Evolutionary conservation across 2,888 invertebrate species (phyloP).

Genomic region (Drosophila nigricruria): DNA sequence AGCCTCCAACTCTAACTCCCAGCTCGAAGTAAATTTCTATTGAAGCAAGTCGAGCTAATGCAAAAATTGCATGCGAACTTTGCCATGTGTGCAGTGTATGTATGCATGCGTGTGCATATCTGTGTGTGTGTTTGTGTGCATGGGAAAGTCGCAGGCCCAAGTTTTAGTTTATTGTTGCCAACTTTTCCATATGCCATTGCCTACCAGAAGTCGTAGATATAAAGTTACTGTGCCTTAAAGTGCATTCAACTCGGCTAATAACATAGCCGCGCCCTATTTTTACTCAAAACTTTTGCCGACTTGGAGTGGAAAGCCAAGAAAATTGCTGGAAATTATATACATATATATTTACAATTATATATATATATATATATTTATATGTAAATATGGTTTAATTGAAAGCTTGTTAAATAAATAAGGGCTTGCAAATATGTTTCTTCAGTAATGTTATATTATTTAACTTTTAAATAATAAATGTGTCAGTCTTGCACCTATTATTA

Average conservation of each 20-base stretch:
- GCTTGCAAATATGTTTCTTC: neutral
- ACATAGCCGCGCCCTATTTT: conserved; percentile 18
- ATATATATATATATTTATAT: neutral
- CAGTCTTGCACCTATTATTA: neutral
- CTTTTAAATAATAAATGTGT: neutral
- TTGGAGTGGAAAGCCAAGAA: conserved; percentile 10
- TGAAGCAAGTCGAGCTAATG: conserved; percentile 52
- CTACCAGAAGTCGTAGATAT: conserved; percentile 24
- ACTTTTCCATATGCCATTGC: conserved; percentile 43
- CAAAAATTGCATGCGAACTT: conserved; percentile 77
- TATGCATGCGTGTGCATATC: conserved; percentile 4
- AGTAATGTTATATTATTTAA: neutral
- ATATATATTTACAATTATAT: neutral
- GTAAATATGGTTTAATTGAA: neutral
- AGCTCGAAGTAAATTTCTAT: conserved; percentile 21
- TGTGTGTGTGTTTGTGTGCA: conserved; percentile 17
- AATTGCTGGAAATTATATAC: conserved; percentile 23
- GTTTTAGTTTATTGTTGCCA: conserved; percentile 46
- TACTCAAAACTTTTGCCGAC: neutral
- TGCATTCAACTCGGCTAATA: conserved; percentile 54
- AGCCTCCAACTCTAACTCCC: conserved; percentile 9
- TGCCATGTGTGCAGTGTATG: conserved; percentile 26
- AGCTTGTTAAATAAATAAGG: neutral
- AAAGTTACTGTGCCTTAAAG: conserved; percentile 29
- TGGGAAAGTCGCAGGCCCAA: conserved; percentile 52